phyloP scores from a whole-genome alignment of 2,888 invertebrate genomes.

The Conops quadrifasciatus region DNA sequence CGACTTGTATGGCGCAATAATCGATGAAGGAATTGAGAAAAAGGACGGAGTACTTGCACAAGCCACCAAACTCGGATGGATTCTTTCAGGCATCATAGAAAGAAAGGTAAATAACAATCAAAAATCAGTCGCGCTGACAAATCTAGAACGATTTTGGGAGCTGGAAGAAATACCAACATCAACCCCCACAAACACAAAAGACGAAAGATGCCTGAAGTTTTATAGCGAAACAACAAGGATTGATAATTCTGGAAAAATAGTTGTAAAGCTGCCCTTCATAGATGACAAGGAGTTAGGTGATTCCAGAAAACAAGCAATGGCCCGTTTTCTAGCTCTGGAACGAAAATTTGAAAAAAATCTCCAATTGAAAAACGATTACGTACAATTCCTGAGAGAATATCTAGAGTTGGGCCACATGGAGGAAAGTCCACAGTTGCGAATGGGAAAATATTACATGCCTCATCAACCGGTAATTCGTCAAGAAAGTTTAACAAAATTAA shows the following conservation, averaged over 20 bases:
- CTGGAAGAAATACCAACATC: constrained; percentile 1
- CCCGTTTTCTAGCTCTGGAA: constrained; percentile 20
- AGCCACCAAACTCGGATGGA: background rate
- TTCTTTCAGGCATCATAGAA: background rate
- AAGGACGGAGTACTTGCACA: background rate
- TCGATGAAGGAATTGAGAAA: constrained; percentile 4
- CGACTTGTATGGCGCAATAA: background rate
- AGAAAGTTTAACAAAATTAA: constrained; percentile 33
- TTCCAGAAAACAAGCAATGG: constrained; percentile 23
- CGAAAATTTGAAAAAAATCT: constrained; percentile 10
- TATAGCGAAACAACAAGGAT: background rate
- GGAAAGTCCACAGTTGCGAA: background rate
- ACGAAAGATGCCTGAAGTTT: background rate
- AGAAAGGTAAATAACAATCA: background rate
- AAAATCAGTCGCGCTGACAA: background rate
- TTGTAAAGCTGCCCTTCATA: background rate
- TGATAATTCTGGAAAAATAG: background rate
- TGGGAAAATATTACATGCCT: constrained; percentile 37
- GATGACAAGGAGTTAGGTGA: constrained; percentile 25
- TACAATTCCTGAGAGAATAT: constrained; percentile 31
- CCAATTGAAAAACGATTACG: constrained; percentile 16
- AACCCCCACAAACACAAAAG: background rate
- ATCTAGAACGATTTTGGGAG: constrained; percentile 6
- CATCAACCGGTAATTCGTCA: constrained; percentile 36
- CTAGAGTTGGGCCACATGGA: constrained; percentile 31